These are phyloP conservation scores for Drosophila kepulauana DNA, from an alignment of 1,140 invertebrate genomes.

Conservation along the genomic window DNA sequence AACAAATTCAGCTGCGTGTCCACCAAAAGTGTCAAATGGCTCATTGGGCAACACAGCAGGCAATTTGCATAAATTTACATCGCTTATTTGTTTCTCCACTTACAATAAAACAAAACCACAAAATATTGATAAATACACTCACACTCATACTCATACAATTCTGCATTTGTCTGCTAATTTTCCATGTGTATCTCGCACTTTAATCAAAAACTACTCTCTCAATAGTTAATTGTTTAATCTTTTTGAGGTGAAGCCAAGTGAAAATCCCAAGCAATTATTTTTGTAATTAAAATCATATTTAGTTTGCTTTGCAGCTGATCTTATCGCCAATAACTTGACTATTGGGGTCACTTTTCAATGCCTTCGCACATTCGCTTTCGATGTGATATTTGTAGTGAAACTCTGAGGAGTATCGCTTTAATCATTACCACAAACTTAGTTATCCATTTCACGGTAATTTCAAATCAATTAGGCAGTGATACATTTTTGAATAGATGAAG, in stretches of 20 bases:
- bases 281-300: slow-evolving; percentile 2
- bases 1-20: slow-evolving; percentile 63
- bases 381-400: neutral
- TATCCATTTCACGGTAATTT: neutral
- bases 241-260: neutral
- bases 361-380: neutral
- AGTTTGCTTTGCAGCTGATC: neutral
- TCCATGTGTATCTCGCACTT: neutral
- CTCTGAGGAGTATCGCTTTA: neutral
- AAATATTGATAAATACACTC: slow-evolving; percentile 8
- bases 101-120: slow-evolving; percentile 8
- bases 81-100: slow-evolving; percentile 27
- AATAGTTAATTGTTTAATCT: neutral
- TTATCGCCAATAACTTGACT: neutral
- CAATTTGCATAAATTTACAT: slow-evolving; percentile 79
- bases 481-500: no score
- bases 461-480: neutral
- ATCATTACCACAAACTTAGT: neutral
- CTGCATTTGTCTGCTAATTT: neutral
- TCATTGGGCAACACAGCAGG: slow-evolving; percentile 74
- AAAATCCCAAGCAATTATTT: neutral
- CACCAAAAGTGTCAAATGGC: slow-evolving; percentile 78
- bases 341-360: neutral
- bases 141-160: neutral
- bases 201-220: neutral